Percentiles rank a stretch among this genome's conserved stretches.
Conservation (phyloP, 1,140 invertebrate species). For the Caerostris darwini region DNA sequence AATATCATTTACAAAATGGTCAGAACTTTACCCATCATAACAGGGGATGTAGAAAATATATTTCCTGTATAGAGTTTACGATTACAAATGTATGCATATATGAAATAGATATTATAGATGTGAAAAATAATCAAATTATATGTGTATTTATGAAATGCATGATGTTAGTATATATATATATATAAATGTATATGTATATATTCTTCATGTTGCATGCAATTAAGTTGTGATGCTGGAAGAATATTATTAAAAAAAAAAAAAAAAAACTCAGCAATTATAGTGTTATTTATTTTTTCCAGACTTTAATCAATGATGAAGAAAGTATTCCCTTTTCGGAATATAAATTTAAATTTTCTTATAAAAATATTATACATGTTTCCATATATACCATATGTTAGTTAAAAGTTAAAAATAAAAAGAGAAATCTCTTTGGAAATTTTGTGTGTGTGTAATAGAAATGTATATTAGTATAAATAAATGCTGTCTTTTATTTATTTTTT, state of each 20-base stretch:
- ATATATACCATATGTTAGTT: not conserved
- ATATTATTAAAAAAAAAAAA: not conserved
- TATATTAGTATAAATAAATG: not conserved
- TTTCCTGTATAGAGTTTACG: conserved; percentile 55
- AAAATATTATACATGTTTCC: not conserved
- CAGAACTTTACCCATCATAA: conserved; percentile 30
- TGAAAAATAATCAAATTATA: conserved; percentile 54
- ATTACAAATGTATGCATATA: conserved; percentile 61
- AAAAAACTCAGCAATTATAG: not conserved
- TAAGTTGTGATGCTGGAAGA: conserved; percentile 2
- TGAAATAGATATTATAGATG: conserved; percentile 63
- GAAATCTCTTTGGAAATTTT: not conserved
- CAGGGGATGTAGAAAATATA: conserved; percentile 26
- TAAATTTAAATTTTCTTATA: not conserved
- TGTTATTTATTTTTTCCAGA: not conserved
- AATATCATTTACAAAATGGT: conserved; percentile 49
- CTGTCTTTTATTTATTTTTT: not conserved
- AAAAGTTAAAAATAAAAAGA: not conserved
- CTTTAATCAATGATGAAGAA: not conserved
- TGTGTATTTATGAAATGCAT: conserved; percentile 58
- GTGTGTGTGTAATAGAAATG: not conserved
- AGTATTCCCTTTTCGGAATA: not conserved
- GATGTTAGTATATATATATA: not conserved
- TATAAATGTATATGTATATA: not conserved
- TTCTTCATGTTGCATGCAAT: not conserved